A percentile compares a stretch with the other conserved stretches of the same genome.
Evolutionary conservation across 2,888 invertebrate genomes (phyloP).

Genomic region (Prosopocoilus inquinatus): DNA sequence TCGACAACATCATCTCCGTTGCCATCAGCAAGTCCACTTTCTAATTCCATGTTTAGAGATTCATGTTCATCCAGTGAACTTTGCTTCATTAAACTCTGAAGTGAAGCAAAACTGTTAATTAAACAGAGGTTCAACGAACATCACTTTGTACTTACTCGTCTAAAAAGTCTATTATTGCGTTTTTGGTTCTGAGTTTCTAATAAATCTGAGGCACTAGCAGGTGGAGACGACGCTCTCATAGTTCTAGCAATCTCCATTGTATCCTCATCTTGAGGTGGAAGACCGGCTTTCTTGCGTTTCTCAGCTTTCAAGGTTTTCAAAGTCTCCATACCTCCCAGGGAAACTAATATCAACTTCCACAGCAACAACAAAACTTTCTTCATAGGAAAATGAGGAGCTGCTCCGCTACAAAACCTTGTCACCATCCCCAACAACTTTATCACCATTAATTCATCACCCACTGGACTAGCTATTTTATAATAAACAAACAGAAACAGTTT

Average conservation of each 20-base stretch:
- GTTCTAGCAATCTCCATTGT: constrained; percentile 89
- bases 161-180: constrained; percentile 68
- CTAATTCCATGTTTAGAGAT: constrained; percentile 70
- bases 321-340: constrained; percentile 87
- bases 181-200: constrained; percentile 81
- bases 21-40: constrained; percentile 61
- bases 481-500: neutral
- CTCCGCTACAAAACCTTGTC: constrained; percentile 92
- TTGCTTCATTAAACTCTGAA: constrained; percentile 84
- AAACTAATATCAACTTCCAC: constrained; percentile 93
- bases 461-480: constrained; percentile 49
- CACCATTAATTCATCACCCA: constrained; percentile 79
- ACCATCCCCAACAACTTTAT: constrained; percentile 94
- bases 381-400: constrained; percentile 97
- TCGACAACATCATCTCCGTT: constrained; percentile 58
- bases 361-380: constrained; percentile 92
- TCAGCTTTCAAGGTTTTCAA: constrained; percentile 73
- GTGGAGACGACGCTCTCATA: constrained; percentile 95
- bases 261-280: constrained; percentile 84
- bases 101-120: constrained; percentile 14
- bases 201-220: constrained; percentile 87
- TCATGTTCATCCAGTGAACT: constrained; percentile 82
- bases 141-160: constrained; percentile 54
- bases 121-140: constrained; percentile 13
- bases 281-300: constrained; percentile 66